Percentiles rank a stretch among this genome's conserved stretches.
These are phyloP conservation scores for Watsonalla binaria DNA, from an alignment of 2,888 invertebrate species.

Conservation along the genomic window DNA sequence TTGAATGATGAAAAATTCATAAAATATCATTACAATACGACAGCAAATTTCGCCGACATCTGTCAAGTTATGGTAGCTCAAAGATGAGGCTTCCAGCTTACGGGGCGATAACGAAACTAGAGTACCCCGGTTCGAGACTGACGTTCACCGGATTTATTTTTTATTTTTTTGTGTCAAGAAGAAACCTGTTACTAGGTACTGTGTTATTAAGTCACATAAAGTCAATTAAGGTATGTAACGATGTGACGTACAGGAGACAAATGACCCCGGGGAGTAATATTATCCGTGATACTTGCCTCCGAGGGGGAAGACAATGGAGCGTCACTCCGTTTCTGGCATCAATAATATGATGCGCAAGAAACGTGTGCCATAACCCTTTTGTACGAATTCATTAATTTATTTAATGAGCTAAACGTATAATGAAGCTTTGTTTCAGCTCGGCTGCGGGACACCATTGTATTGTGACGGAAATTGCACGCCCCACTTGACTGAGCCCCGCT, in stretches of 20 bases:
- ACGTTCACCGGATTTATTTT: too few species aligned
- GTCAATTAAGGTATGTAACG: background rate
- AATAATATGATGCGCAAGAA: slow-evolving; percentile 40
- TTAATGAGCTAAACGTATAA: slow-evolving; percentile 63
- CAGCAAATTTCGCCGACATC: too few species aligned
- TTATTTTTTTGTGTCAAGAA: too few species aligned
- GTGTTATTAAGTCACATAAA: background rate
- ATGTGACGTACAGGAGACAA: slow-evolving; percentile 6
- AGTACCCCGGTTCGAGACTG: too few species aligned
- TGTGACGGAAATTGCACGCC: slow-evolving; percentile 43
- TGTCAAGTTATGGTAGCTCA: too few species aligned
- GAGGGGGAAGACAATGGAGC: slow-evolving; percentile 22
- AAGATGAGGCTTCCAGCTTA: too few species aligned
- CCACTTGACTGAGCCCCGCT: slow-evolving; percentile 33
- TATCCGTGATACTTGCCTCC: slow-evolving; percentile 8
- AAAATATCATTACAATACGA: too few species aligned
- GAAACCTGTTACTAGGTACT: too few species aligned
- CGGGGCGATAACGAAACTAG: too few species aligned
- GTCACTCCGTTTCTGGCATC: slow-evolving; percentile 31
- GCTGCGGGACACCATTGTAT: slow-evolving; percentile 47
- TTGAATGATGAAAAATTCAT: too few species aligned
- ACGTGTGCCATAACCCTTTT: slow-evolving; percentile 46
- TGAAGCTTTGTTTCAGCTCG: slow-evolving; percentile 55
- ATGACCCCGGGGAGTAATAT: slow-evolving; percentile 13
- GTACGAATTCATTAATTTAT: slow-evolving; percentile 58